A percentile compares a stretch with the other conserved stretches of the same genome.
Evolutionary conservation across 2,113 vertebrate species (phyloP).

Genomic region (Apus apus): DNA sequence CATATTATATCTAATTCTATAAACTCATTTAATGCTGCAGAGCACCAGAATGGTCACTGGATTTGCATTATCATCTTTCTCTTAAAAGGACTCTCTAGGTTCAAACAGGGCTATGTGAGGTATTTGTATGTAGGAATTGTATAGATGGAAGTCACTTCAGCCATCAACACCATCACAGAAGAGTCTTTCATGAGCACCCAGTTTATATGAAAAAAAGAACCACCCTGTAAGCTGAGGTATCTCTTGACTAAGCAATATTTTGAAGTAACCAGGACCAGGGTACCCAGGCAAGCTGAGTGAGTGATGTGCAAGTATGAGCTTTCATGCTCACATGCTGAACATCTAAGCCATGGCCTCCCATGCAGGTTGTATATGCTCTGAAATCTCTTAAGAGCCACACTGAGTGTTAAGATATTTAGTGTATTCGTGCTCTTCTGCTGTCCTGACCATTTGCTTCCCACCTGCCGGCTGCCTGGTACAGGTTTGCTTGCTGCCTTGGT

Average conservation of each 20-base stretch:
- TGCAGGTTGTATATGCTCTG: background rate
- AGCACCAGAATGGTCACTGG: background rate
- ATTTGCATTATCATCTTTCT: background rate
- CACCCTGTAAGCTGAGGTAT: background rate
- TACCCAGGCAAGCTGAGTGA: background rate
- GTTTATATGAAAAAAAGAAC: background rate
- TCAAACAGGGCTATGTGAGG: background rate
- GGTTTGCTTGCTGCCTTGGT: background rate
- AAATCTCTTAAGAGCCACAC: background rate
- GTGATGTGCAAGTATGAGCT: background rate
- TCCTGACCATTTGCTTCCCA: constrained; percentile 8
- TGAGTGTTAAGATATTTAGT: background rate
- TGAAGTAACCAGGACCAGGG: background rate
- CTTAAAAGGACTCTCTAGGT: background rate
- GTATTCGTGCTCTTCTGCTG: background rate
- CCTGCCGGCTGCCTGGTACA: background rate
- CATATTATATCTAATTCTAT: background rate
- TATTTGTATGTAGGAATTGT: background rate
- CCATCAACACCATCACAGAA: background rate
- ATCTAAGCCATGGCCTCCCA: background rate
- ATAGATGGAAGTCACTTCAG: background rate
- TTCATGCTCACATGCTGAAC: background rate
- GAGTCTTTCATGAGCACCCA: background rate
- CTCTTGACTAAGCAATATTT: background rate
- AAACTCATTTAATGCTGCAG: background rate